A percentile compares a stretch with the other conserved stretches of the same genome.
Conservation (phyloP, 2,797 vertebrate genomes). For the Leuciscus waleckii region DNA sequence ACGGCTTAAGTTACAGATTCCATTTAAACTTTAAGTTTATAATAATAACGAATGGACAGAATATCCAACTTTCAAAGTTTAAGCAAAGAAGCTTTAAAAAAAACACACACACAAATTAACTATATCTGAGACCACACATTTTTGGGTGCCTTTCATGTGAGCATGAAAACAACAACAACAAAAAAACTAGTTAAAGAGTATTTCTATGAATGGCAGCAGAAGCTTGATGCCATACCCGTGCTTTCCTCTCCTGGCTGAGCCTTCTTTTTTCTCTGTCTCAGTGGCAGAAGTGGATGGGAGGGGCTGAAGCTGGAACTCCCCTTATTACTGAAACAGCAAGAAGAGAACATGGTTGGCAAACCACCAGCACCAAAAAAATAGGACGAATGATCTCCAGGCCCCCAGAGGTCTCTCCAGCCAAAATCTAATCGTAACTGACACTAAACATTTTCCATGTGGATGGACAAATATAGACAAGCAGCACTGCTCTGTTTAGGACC, state of each 20-base stretch:
- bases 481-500: neutral
- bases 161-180: neutral
- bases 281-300: slow-evolving; percentile 90
- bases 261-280: slow-evolving; percentile 95
- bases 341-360: slow-evolving; percentile 45
- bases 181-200: neutral
- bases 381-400: slow-evolving; percentile 27
- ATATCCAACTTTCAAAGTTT: neutral
- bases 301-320: slow-evolving; percentile 89
- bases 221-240: slow-evolving; percentile 75
- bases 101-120: neutral
- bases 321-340: slow-evolving; percentile 79
- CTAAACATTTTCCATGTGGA: slow-evolving; percentile 40
- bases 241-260: slow-evolving; percentile 85
- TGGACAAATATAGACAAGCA: slow-evolving; percentile 47
- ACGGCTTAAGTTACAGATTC: neutral
- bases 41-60: neutral
- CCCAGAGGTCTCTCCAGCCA: slow-evolving; percentile 9
- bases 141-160: neutral
- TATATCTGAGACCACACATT: neutral
- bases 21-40: neutral
- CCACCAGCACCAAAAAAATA: slow-evolving; percentile 29
- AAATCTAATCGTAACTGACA: slow-evolving; percentile 42
- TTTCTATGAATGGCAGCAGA: neutral
- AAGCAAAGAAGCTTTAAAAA: neutral